phyloP scores from a whole-genome alignment of 2,113 vertebrate species.

The Merops nubicus region DNA sequence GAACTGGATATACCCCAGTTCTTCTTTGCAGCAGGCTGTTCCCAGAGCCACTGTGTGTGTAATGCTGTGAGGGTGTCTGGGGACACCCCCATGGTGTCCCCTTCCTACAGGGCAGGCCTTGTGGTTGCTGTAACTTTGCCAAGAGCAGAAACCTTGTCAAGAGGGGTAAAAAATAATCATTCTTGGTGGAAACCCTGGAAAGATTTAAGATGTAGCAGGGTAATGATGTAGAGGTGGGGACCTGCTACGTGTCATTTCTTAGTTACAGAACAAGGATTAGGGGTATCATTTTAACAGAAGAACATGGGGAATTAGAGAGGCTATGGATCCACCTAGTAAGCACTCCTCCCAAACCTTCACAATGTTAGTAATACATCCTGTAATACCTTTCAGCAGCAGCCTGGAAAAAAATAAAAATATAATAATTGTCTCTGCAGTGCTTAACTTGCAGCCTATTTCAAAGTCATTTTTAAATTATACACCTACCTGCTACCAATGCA shows the following conservation, averaged over 20 bases:
- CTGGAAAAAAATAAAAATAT: not conserved
- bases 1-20: not conserved
- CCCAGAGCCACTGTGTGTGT: not conserved
- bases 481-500: constrained; percentile 36
- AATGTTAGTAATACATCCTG: constrained; percentile 25
- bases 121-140: not conserved
- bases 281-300: not conserved
- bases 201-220: not conserved
- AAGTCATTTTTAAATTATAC: constrained; percentile 31
- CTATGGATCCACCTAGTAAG: constrained; percentile 19
- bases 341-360: constrained; percentile 32
- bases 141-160: not conserved
- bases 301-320: not conserved
- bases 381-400: not conserved
- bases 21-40: not conserved
- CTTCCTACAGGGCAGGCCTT: not conserved
- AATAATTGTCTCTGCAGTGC: not conserved
- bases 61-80: not conserved
- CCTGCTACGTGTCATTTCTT: not conserved
- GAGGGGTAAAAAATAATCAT: not conserved
- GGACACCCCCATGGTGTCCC: fast-evolving
- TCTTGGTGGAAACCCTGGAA: not conserved
- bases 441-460: constrained; percentile 19
- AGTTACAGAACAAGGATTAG: not conserved
- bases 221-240: not conserved